Evolutionary conservation across 1,140 invertebrate genomes (phyloP).

Genomic region (Brachionus rubens): DNA sequence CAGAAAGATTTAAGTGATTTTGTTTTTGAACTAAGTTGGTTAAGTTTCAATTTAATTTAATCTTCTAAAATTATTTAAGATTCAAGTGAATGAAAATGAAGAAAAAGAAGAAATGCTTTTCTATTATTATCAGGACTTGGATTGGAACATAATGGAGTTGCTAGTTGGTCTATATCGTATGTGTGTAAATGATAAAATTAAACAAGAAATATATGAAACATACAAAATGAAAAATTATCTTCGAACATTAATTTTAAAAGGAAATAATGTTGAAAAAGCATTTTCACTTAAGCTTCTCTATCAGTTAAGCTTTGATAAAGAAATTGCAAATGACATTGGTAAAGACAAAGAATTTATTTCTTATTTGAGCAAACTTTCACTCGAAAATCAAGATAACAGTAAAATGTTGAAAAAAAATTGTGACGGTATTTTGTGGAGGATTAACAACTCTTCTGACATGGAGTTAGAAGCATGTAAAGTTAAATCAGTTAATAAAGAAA

Average conservation of each 20-base stretch:
- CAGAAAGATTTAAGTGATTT: no score
- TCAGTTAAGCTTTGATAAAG: conserved; percentile 8
- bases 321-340: not conserved
- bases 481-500: no score
- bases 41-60: no score
- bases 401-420: no score
- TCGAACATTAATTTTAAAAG: not conserved
- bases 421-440: no score
- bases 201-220: not conserved
- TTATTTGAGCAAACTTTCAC: not conserved
- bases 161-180: conserved; percentile 6
- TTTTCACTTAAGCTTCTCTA: not conserved
- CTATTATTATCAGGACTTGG: no score
- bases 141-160: conserved; percentile 12
- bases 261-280: conserved; percentile 17
- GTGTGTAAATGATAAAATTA: conserved; percentile 22
- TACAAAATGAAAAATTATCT: not conserved
- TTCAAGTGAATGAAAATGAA: no score
- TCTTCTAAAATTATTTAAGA: no score
- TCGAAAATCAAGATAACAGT: not conserved
- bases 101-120: no score
- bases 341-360: not conserved
- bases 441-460: no score
- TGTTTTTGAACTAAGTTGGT: no score
- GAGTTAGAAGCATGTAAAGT: not conserved